Conservation (phyloP, 2,888 invertebrate genomes). For the Brachypalpus laphriformis region DNA sequence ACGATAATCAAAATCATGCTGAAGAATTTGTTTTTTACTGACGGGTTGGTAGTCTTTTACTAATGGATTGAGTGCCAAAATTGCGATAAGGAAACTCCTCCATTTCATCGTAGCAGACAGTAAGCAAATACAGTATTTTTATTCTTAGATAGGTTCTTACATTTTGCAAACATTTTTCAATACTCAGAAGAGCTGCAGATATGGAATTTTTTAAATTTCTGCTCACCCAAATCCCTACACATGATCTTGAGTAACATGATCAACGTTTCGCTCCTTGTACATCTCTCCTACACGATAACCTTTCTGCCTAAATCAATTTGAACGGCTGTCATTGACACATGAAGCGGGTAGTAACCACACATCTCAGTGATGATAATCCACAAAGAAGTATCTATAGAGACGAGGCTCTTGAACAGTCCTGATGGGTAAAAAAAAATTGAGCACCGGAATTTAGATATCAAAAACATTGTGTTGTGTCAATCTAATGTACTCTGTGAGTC, state of each 20-base stretch:
- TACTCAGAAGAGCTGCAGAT: too few species aligned
- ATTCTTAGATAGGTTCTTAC: too few species aligned
- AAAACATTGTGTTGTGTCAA: slow-evolving; percentile 47
- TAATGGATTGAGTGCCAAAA: too few species aligned
- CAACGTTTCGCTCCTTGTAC: background rate
- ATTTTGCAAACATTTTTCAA: too few species aligned
- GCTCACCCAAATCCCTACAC: background rate
- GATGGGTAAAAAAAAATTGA: background rate
- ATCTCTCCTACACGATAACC: background rate
- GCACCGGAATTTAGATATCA: slow-evolving; percentile 15
- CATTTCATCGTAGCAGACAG: too few species aligned
- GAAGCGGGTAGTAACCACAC: background rate
- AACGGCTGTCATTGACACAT: slow-evolving; percentile 1
- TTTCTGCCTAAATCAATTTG: slow-evolving; percentile 5
- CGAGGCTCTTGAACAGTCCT: slow-evolving; percentile 7
- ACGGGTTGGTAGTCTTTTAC: too few species aligned
- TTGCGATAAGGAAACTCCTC: too few species aligned
- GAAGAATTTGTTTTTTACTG: too few species aligned
- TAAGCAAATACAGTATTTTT: too few species aligned
- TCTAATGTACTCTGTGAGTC: slow-evolving; percentile 49
- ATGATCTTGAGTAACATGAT: background rate
- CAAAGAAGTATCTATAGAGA: background rate
- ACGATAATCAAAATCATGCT: too few species aligned
- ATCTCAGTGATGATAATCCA: slow-evolving; percentile 1
- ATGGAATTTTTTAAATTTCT: too few species aligned